Percentiles rank a stretch among this genome's conserved stretches.
Conservation (phyloP, 2,888 invertebrate species). For the Geophilus truncorum region DNA sequence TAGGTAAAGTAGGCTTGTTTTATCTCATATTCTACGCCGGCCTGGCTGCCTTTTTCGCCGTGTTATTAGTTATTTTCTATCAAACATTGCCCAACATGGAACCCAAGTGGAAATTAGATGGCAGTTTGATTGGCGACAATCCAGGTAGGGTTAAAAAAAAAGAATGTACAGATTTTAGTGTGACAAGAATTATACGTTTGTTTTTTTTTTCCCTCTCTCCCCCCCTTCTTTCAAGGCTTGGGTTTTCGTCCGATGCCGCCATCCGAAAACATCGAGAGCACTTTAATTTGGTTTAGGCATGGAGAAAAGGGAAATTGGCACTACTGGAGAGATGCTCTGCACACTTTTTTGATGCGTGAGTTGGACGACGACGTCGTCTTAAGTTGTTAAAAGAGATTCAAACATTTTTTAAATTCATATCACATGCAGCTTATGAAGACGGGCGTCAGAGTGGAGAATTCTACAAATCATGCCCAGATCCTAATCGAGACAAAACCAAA, state of each 20-base stretch:
- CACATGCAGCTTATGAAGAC: constrained; percentile 48
- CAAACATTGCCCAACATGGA: constrained; percentile 76
- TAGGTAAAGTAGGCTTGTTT: constrained; percentile 92
- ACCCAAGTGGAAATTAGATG: constrained; percentile 84
- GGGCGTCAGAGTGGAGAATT: constrained; percentile 44
- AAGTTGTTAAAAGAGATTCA: too few species aligned
- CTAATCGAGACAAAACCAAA: too few species aligned
- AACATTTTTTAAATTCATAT: too few species aligned
- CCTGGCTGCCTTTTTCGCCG: constrained; percentile 89
- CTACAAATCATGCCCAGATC: constrained; percentile 58
- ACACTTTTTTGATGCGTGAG: constrained; percentile 71
- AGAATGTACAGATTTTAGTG: background rate
- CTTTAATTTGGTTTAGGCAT: constrained; percentile 89
- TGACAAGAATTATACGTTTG: background rate
- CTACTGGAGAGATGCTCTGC: constrained; percentile 73
- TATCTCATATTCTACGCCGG: constrained; percentile 92
- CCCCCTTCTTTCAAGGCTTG: constrained; percentile 65
- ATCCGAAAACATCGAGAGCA: constrained; percentile 87
- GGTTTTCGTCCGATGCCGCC: constrained; percentile 97
- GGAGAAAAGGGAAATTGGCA: constrained; percentile 65
- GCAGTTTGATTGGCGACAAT: constrained; percentile 84
- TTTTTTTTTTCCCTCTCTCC: constrained; percentile 30
- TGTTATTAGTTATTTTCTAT: constrained; percentile 90
- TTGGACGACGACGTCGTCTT: too few species aligned
- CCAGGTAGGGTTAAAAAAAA: constrained; percentile 78